Evolutionary conservation across 1,140 invertebrate species (phyloP).

Genomic region (Ceratina japonica): DNA sequence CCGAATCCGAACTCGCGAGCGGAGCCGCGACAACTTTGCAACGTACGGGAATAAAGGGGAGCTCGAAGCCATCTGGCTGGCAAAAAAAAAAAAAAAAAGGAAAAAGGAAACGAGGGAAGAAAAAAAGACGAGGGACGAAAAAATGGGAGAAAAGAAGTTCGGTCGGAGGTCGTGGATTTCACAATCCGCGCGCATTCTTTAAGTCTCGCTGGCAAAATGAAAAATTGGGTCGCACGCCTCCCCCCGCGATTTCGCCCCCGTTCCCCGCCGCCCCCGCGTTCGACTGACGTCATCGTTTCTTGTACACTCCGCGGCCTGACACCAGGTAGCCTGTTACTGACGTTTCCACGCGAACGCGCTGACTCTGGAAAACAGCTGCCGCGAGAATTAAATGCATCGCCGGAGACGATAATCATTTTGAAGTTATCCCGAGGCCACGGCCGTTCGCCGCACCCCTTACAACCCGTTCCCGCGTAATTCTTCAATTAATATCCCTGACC

Average conservation of each 20-base stretch:
- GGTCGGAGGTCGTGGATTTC: not conserved
- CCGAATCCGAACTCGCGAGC: not conserved
- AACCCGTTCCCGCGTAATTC: not conserved
- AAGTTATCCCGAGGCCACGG: conserved; percentile 1
- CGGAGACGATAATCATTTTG: conserved; percentile 1
- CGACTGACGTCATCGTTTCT: conserved; percentile 38
- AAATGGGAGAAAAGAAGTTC: not conserved
- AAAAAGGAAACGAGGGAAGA: not conserved
- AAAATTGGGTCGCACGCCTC: conserved; percentile 32
- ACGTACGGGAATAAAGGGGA: conserved; percentile 21
- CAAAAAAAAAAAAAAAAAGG: not conserved
- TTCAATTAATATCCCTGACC: not conserved
- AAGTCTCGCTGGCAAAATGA: conserved; percentile 25
- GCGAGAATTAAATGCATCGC: conserved; percentile 16
- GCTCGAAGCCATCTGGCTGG: not conserved
- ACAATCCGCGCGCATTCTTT: conserved; percentile 22
- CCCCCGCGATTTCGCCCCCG: too few relatives aligned
- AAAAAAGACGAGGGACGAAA: not conserved
- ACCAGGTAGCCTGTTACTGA: conserved; percentile 7
- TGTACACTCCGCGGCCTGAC: not conserved
- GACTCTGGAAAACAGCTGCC: not conserved
- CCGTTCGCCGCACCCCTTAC: not conserved
- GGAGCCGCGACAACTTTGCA: conserved; percentile 12
- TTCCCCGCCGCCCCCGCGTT: not conserved
- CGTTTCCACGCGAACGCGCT: conserved; percentile 1